Conservation (phyloP, 2,797 vertebrate species). For the Pelodytes ibericus region DNA sequence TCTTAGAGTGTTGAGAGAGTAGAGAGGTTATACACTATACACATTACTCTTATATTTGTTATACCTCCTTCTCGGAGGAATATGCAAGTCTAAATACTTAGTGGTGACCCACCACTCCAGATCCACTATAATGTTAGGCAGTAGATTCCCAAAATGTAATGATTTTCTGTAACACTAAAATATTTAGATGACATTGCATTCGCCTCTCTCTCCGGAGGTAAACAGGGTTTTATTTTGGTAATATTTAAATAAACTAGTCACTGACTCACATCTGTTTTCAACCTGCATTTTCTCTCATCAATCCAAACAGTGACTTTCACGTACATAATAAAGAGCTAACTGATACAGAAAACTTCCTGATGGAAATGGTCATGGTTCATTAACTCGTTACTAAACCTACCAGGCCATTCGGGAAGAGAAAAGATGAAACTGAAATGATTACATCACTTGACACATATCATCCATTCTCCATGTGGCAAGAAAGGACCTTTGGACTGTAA, state of each 20-base stretch:
- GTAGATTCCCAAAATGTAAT: conserved; percentile 41
- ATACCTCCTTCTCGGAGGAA: too few species aligned
- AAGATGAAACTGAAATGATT: background rate
- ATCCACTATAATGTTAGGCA: too few species aligned
- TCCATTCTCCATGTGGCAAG: background rate
- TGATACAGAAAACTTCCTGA: background rate
- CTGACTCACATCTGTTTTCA: conserved; percentile 37
- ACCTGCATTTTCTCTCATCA: conserved; percentile 6
- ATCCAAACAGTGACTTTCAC: conserved; percentile 18
- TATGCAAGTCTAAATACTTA: too few species aligned
- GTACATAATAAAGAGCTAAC: background rate
- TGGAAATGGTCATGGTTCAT: background rate
- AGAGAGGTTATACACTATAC: too few species aligned
- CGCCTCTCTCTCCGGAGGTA: conserved; percentile 9
- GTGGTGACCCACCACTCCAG: too few species aligned
- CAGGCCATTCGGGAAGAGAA: background rate
- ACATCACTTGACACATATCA: background rate
- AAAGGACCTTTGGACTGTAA: too few species aligned
- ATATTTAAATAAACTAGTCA: conserved; percentile 50
- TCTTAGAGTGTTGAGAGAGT: too few species aligned
- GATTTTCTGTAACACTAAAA: conserved; percentile 22
- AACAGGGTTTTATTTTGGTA: conserved; percentile 2
- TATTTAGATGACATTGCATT: background rate
- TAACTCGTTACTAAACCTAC: background rate
- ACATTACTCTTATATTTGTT: too few species aligned